Base-by-base conservation (phyloP, 2,888 invertebrate species). In the Cryptus armator region DNA sequence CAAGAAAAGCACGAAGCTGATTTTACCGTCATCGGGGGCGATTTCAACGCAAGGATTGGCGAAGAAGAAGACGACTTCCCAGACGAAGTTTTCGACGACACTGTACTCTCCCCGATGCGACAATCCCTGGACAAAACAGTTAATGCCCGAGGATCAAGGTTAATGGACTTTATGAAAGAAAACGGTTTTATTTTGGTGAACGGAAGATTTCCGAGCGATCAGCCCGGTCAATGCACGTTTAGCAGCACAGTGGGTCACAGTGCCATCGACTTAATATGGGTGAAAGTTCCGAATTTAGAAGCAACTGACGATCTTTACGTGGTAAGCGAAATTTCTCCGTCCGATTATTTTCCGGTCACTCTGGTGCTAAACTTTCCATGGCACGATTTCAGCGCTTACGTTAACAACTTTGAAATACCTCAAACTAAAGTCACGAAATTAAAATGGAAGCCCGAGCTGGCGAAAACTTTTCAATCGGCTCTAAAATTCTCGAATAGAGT, bases 31-130 rank as follows among this genome's bases (percentile, higher is more conserved):
- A 56, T 82, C 46, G 82, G 82, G 1, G 82, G 82, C 0, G 83
- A 83, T 16, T 59, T 78, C 32, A 83, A 83, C 64, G 78, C 77
- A 1, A 53, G 64, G 46, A 44, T 82, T 4, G 76, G 53, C 53
- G 37, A 24, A 14, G 14, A 7, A 14, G 56, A 51, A 1, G 70
- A 70, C 68, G 9, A 16, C 2, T 3, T 79, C 1, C 70, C 53
- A 37, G 53, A 70, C 14, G 53, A 79, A 32, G 4, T 70, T 0
- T 19, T 32, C 14, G 9, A 70, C 12, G 79, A 46, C 59, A 44
- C 81, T 0, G 10, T 37, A 0, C 19, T 44, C 6, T 43, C 62
- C 64, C 7, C 16, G 29, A 10, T 7, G 44, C 44, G 62, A 5
- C 44, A 56, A 56, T 59, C 74, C n/a, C 1, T 59, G 2, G 74